Evolutionary conservation across 1,140 invertebrate species (phyloP), one percentile per base, ranked within the genome.

Genomic region (Oscheius sp.): DNA sequence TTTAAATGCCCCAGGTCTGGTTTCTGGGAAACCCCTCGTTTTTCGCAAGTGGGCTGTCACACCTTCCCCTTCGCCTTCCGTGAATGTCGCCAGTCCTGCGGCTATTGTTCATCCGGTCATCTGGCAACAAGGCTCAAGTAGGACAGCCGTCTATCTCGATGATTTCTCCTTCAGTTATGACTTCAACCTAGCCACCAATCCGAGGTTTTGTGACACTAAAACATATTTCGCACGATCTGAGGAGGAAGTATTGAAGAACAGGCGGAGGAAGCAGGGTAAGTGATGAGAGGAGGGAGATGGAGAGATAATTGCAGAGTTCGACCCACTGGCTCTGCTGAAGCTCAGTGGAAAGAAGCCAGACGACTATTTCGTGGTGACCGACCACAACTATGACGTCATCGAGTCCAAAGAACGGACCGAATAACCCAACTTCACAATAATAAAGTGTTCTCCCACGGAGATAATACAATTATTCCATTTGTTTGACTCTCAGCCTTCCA

Each of bases 21-120:
- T 7, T 69, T 78, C 31, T 82, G 66, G 72, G 31, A 36, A 23
- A 23, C 18, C 26, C 32, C 67, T 28, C 58, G 64, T 20, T 67
- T 45, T 34, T 42, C 35, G 7, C 34, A 52, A 20, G 28, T 82
- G 3, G 73, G 83, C 29, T 81, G 79, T 64, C 66, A 65, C 0
- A 75, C 80, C 26, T 74, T 80, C 35, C 79, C 79, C 2, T 74
- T 84, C 23, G 79, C 79, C 10, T 81, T 81, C 42, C 34, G 79
- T 35, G 72, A 81, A 23, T 80, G 76, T 45, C 36, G 75, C 55
- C 36, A 70, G 4, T 81, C 79, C 15, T 80, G 79, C 78, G 80
- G 79, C 23, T 80, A 77, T 52, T 79, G 75, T 75, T 65, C 71
- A 31, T 35, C 69, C 2, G 55, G 36, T 13, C 36, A 38, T 13